Base-by-base conservation (phyloP, 2,888 invertebrate species). In the Drosophila mercatorum region DNA sequence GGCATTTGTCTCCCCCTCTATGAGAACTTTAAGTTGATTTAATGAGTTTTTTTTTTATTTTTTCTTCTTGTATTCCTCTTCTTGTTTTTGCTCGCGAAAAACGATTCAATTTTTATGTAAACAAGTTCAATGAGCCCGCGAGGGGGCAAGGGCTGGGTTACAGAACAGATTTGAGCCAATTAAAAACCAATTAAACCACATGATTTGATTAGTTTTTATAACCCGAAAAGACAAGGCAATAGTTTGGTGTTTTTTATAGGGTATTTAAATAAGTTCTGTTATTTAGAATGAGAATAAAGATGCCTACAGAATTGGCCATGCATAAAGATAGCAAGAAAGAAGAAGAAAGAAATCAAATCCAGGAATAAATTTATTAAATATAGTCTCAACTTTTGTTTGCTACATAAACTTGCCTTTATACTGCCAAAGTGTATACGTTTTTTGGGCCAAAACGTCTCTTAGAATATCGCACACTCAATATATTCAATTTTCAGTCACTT, bases 91-190 rank as follows among this genome's bases (percentile, higher is more conserved):
- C 43, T 44, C 59, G 60, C 71, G 40, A 71, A 79, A 78, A 68
- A 26, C 72, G 68, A 88, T 81, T 87, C 63, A 75, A 73, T 87
- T 85, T 75, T 72, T 68, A 70, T 78, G 72, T 71, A 72, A 78
- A 68, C 78, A 75, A 78, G 86, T 86, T 83, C 88, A 83, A 71
- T 85, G 83, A 70, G 88, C 74, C 63, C 53, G 14, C 12, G 34
- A 12, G 31, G 40, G 17, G 17, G 31, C 14, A 34, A 22, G 31
- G 11, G 58, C 14, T n/a, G 53, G 2, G 40, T 6, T 55, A n/a
- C 31, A 41, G 40, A 40, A 46, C 49, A 31, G 36, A 56, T 68
- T 56, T 70, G 51, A 55, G 58, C 57, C 81, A 87, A 84, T 87
- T 87, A 87, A 84, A 81, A 77, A 58, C 68, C 65, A 76, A 89